Base-by-base conservation (phyloP, 2,888 invertebrate genomes). In the Camponotus fellah region DNA sequence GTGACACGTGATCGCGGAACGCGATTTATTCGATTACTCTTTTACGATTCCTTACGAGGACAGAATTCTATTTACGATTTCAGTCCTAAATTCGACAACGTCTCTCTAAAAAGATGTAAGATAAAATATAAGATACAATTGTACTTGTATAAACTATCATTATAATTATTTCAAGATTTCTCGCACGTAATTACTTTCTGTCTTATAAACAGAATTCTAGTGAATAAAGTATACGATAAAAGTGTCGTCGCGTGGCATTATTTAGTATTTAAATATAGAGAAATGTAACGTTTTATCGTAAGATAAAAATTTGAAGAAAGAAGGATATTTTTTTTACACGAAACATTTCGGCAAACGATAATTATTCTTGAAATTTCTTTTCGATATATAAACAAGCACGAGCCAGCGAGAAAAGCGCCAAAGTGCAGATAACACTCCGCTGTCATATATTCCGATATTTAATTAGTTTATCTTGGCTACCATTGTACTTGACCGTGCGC, bases 21-120 rank as follows among this genome's bases (percentile, higher is more conserved):
- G 26, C 79, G 72, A 79, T 72, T 72, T 49, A 72, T 60, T 80
- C 71, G 37, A 80, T 80, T 49, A n/a, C 58, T 49, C 71, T 62
- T 60, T 80, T 60, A 46, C 60, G 72, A 60, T 46, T 71, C 40
- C 40, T 37, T 62, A 46, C 46, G n/a, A 26, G 40, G 43, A n/a
- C 68, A 32, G 8, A 43, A 21, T 60, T 26, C 60, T 9, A 79
- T 46, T 53, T 43, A 32, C 46, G 46, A 71, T 71, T 71, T 79
- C 60, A 60, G 14, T 79, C 46, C 21, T 26, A 21, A 71, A 21
- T 46, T 49, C 60, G 46, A 26, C 60, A 8, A 37, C 17, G 40
- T 32, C 49, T 46, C 32, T n/a, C 43, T 5, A 12, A 71, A 46
- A 26, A 26, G 26, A 26, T 26, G 26, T 26, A 26, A 26, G 26